Conservation (phyloP, 1,140 invertebrate species). For the Aphidius ervi region DNA sequence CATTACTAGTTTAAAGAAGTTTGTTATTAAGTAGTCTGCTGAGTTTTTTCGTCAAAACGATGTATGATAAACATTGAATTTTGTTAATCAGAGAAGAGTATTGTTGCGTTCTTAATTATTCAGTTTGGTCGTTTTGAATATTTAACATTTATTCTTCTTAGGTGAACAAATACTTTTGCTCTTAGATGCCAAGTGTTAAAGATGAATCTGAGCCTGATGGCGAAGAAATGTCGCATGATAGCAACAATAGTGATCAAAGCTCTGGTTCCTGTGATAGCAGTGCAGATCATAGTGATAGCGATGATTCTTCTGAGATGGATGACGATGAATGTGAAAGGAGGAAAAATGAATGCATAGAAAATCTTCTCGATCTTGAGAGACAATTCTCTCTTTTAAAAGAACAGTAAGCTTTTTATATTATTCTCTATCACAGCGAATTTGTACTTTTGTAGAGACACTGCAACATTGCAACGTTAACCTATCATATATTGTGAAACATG, state of each 20-base stretch:
- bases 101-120: no score
- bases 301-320: conserved; percentile 86
- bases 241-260: conserved; percentile 49
- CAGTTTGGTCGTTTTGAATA: no score
- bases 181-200: conserved; percentile 48
- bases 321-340: conserved; percentile 85
- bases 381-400: conserved; percentile 85
- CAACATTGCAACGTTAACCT: no score
- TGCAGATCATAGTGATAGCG: conserved; percentile 70
- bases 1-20: no score
- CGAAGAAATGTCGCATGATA: conserved; percentile 52
- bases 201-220: conserved; percentile 50
- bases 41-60: no score
- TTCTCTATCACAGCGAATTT: background rate
- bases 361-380: conserved; percentile 81
- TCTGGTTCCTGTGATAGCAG: conserved; percentile 65
- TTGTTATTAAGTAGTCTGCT: no score
- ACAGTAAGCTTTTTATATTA: conserved; percentile 58
- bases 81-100: no score
- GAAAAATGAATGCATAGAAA: conserved; percentile 77
- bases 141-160: conserved; percentile 2
- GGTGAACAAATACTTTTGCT: background rate
- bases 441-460: background rate
- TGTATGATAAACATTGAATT: no score
- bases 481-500: no score